phyloP scores from a whole-genome alignment of 2,797 vertebrate species.

The Acanthurus tractus region DNA sequence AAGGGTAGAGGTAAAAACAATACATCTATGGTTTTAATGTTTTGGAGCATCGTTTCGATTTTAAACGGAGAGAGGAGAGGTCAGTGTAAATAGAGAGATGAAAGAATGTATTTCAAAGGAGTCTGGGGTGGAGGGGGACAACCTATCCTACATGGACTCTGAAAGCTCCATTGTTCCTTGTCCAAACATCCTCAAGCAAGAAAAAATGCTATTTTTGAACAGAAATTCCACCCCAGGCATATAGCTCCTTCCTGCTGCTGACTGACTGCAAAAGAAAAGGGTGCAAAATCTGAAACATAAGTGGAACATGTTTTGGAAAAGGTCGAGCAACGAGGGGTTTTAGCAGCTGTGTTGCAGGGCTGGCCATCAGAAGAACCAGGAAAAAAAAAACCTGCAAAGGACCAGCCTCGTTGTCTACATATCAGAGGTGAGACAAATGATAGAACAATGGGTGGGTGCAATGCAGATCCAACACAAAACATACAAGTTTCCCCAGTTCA shows the following conservation, averaged over 20 bases:
- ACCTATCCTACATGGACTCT: background rate
- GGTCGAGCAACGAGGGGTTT: too few relatives aligned
- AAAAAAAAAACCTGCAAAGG: too few relatives aligned
- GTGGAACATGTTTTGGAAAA: too few relatives aligned
- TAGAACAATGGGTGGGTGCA: too few relatives aligned
- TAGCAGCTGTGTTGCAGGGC: too few relatives aligned
- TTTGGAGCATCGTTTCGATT: background rate
- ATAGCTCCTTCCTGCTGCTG: background rate
- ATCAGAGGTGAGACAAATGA: too few relatives aligned
- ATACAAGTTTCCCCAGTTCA: too few relatives aligned
- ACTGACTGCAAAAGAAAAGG: background rate
- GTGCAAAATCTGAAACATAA: constrained; percentile 1
- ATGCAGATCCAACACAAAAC: too few relatives aligned
- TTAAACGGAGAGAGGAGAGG: background rate
- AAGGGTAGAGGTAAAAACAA: background rate
- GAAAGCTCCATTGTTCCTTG: constrained; percentile 9
- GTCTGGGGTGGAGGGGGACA: background rate
- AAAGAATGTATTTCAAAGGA: background rate
- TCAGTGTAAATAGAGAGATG: background rate
- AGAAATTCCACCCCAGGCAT: constrained; percentile 6
- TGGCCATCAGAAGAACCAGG: too few relatives aligned
- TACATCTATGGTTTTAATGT: constrained; percentile 14
- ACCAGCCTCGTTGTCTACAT: too few relatives aligned
- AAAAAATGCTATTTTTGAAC: constrained; percentile 12
- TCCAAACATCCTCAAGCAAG: constrained; percentile 32